These are phyloP conservation scores for Philopedon plagiatum DNA, from an alignment of 2,888 invertebrate genomes.

Conservation along the genomic window DNA sequence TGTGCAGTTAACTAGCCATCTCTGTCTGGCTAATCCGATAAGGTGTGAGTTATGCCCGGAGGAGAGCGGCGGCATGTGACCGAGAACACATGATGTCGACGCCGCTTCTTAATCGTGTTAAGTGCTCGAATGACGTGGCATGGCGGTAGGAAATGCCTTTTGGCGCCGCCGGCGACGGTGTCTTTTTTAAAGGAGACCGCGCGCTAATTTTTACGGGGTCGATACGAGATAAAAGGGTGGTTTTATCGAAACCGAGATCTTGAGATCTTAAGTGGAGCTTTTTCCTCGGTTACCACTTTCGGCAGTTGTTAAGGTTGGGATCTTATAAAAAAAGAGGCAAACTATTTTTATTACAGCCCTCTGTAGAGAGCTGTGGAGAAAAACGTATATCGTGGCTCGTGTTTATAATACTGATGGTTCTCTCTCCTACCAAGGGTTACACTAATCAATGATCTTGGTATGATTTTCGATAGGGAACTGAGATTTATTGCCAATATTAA, in stretches of 20 bases:
- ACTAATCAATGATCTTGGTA: too few species aligned
- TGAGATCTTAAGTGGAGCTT: background rate
- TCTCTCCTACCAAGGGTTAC: too few species aligned
- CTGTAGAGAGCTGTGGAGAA: too few species aligned
- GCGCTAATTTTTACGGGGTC: constrained; percentile 16
- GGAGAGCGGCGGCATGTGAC: constrained; percentile 8
- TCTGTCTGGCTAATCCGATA: constrained; percentile 40
- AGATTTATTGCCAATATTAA: too few species aligned
- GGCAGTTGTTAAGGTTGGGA: too few species aligned
- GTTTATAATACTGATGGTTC: too few species aligned
- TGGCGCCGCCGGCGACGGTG: constrained; percentile 14
- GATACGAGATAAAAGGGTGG: constrained; percentile 4
- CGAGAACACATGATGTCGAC: constrained; percentile 41
- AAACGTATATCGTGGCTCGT: too few species aligned
- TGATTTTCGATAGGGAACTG: too few species aligned
- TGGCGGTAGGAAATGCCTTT: constrained; percentile 14
- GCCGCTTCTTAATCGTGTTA: constrained; percentile 35
- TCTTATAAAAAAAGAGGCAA: too few species aligned
- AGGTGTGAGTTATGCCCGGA: constrained; percentile 33
- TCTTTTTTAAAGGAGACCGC: constrained; percentile 7
- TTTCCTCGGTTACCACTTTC: background rate
- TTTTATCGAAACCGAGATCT: background rate
- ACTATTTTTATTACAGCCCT: too few species aligned
- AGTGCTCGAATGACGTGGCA: constrained; percentile 36
- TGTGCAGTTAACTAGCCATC: constrained; percentile 28